Evolutionary conservation across 2,113 vertebrate genomes (phyloP), one percentile per base, ranked within the genome.

Genomic region (Megaptera novaeangliae): DNA sequence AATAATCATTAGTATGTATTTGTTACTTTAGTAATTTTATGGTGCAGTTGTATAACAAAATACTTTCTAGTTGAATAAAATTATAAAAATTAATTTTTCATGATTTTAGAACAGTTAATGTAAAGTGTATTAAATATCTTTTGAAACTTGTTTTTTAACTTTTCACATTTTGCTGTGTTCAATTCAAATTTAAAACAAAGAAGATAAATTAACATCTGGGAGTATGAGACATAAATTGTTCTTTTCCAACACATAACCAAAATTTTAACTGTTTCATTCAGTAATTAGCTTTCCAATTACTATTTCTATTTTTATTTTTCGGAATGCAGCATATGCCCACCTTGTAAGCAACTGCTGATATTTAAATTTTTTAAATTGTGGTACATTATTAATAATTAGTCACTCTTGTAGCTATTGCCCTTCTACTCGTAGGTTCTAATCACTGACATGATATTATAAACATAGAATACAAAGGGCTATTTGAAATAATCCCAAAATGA

Each of bases 241-340:
- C 23, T 85, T 90, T 91, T 68, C 15, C 29, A 91, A 63, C 8
- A 82, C 1, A 17, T 21, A 66, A 77, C 89, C 20, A 82, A 46
- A 66, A 21, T 63, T 69, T 49, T 91, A 74, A 39, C 4, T 49
- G 11, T 72, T 86, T 75, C 77, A 39, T 34, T 46, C 15, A 69
- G 49, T 86, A 91, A 82, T 63, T 91, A 88, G 41, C 18, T 44
- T 91, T n/a, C 11, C 31, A 94, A 57, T 83, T 80, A 61, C 72
- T 86, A 44, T 95, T 95, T 90, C 27, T 86, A 86, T 75, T 89
- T 88, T 71, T 88, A 78, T 71, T 85, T 94, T 93, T 85, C 14
- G 46, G 25, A 82, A 69, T 39, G 15, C 29, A 91, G 34, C 74
- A 87, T 81, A 61, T 91, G 55, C 2, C 41, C 23, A 44, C 10